Percentiles rank a stretch among this genome's conserved stretches.
phyloP scores from a whole-genome alignment of 2,113 vertebrate genomes.

The Connochaetes taurinus region DNA sequence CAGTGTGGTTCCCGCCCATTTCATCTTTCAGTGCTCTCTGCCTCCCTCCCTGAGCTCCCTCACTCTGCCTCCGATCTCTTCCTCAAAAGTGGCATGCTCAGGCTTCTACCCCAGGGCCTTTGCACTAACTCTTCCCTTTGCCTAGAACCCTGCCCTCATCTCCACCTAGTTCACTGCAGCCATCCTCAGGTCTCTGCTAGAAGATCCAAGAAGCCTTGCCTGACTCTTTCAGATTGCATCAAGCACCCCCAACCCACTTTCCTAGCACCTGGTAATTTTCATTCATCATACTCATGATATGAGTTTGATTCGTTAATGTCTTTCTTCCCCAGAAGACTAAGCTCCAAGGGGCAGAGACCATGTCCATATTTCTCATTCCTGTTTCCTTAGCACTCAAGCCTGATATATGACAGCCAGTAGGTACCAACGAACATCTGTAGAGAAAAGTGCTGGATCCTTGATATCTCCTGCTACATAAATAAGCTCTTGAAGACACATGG shows the following conservation, averaged over 20 bases:
- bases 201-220: not conserved
- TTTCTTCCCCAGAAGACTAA: not conserved
- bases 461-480: not conserved
- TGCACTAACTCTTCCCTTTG: not conserved
- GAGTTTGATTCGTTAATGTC: not conserved
- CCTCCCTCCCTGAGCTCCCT: not conserved
- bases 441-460: not conserved
- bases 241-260: not conserved
- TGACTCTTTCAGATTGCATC: not conserved
- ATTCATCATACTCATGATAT: not conserved
- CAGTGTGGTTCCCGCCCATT: accelerated
- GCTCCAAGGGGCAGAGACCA: not conserved
- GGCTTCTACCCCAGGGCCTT: not conserved
- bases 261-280: not conserved
- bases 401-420: not conserved
- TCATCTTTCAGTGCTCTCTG: not conserved
- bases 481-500: not conserved
- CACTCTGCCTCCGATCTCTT: not conserved
- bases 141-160: not conserved
- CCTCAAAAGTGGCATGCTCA: not conserved
- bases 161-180: too few species aligned
- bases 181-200: not conserved
- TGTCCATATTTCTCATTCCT: not conserved
- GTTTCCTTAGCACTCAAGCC: not conserved
- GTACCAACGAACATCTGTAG: not conserved